Evolutionary conservation across 2,888 invertebrate genomes (phyloP).

Genomic region (Tolmerus cingulatus): DNA sequence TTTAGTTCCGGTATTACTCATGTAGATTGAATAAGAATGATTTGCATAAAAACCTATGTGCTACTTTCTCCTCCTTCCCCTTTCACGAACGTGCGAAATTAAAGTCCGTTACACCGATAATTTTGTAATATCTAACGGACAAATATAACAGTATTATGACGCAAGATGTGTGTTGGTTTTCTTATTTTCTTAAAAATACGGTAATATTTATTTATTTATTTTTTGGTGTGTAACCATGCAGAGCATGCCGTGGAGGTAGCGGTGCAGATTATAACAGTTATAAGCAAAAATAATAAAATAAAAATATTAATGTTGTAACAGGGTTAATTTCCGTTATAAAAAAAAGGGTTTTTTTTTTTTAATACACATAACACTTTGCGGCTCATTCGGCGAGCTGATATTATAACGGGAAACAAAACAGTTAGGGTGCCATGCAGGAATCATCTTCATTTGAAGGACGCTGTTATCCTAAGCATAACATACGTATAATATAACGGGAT

Average conservation of each 20-base stretch:
- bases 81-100: neutral
- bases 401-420: neutral
- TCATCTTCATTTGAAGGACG: neutral
- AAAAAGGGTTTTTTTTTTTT: neutral
- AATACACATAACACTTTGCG: neutral
- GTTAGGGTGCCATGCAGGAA: neutral
- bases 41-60: neutral
- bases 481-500: neutral
- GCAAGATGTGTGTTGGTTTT: neutral
- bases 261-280: neutral
- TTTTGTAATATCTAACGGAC: neutral
- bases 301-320: neutral
- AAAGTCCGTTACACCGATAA: neutral
- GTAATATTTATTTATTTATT: neutral
- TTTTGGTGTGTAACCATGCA: neutral
- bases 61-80: no score
- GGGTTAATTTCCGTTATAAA: neutral
- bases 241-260: neutral
- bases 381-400: neutral
- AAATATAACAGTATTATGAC: neutral
- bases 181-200: neutral
- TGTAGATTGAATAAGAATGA: neutral
- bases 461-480: neutral
- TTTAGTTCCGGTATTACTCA: neutral
- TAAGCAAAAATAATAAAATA: neutral